These are phyloP conservation scores for Epirrhoe tristata DNA, from an alignment of 2,888 invertebrate genomes.

Conservation along the genomic window DNA sequence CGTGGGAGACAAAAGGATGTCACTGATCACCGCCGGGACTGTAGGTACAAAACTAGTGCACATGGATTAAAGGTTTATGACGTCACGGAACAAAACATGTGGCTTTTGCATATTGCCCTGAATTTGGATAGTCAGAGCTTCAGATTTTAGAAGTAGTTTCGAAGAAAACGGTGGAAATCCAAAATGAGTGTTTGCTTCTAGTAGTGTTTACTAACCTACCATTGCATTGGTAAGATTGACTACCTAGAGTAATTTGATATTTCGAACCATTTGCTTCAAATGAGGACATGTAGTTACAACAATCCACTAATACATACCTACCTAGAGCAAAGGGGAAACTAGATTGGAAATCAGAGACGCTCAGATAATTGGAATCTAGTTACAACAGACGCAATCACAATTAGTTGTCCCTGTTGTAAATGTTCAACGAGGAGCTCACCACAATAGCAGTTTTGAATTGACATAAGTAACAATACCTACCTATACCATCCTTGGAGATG, in stretches of 20 bases:
- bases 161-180: no score
- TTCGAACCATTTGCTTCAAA: neutral
- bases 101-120: neutral
- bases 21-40: conserved; percentile 65
- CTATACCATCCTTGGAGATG: conserved; percentile 4
- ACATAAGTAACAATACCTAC: conserved; percentile 11
- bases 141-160: no score
- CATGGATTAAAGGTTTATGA: neutral
- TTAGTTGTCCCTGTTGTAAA: conserved; percentile 19
- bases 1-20: conserved; percentile 69
- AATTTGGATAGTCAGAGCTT: neutral
- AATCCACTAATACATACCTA: no score
- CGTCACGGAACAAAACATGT: neutral
- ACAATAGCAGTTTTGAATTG: conserved; percentile 27
- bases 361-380: conserved; percentile 39
- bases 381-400: conserved; percentile 22
- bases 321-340: neutral
- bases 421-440: conserved; percentile 20
- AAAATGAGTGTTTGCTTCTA: no score
- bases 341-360: conserved; percentile 7
- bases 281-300: neutral
- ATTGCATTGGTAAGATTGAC: no score
- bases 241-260: neutral
- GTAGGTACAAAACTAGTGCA: conserved; percentile 33
- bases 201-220: no score